A percentile compares a stretch with the other conserved stretches of the same genome.
phyloP scores from a whole-genome alignment of 1,140 invertebrate genomes.

The Spodoptera litura region DNA sequence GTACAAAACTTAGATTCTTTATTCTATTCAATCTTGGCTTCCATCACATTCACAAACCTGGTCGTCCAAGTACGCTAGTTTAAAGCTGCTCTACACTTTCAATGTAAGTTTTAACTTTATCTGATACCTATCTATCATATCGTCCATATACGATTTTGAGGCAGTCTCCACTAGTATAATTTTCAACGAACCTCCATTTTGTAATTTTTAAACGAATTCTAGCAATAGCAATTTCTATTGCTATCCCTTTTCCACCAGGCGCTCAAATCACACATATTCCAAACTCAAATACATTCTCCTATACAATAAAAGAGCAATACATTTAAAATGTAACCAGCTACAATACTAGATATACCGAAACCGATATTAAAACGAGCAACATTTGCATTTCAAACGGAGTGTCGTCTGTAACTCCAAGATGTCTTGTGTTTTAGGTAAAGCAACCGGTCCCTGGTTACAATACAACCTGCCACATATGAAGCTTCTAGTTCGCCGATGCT shows the following conservation, averaged over 20 bases:
- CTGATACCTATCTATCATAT: too few relatives aligned
- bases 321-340: neutral
- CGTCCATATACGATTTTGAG: too few relatives aligned
- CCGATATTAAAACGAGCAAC: constrained; percentile 1
- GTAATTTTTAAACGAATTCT: too few relatives aligned
- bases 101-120: too few relatives aligned
- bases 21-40: too few relatives aligned
- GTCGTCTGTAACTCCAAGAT: neutral
- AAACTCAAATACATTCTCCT: neutral
- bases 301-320: too few relatives aligned
- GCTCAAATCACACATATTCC: neutral
- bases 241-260: constrained; percentile 10
- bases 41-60: too few relatives aligned
- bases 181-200: too few relatives aligned
- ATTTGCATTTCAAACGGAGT: constrained; percentile 31
- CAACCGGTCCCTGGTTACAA: constrained; percentile 8
- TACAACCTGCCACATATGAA: constrained; percentile 36
- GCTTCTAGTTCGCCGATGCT: constrained; percentile 27
- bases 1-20: too few relatives aligned
- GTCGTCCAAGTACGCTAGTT: too few relatives aligned
- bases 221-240: neutral
- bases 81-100: too few relatives aligned
- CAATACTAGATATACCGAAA: constrained; percentile 14
- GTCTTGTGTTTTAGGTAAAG: constrained; percentile 11
- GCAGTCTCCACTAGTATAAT: too few relatives aligned